These are phyloP conservation scores for Microtus richardsoni DNA, from an alignment of 2,113 vertebrate species.

Conservation along the genomic window DNA sequence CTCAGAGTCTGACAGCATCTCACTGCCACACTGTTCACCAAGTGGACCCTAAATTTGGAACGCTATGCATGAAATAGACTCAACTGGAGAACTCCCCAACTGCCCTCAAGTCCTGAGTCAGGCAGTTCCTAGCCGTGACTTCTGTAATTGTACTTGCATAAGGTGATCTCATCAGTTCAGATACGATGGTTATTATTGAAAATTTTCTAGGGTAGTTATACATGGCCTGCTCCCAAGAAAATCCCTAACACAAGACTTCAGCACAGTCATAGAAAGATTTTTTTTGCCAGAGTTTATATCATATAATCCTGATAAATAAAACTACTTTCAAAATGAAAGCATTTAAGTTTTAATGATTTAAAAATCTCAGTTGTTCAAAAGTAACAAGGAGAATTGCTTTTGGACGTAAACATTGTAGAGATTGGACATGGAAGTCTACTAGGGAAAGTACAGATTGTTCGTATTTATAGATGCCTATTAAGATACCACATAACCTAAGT, in stretches of 20 bases:
- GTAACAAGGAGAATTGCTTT: background rate
- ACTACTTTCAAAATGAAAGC: background rate
- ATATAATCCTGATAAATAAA: constrained; percentile 49
- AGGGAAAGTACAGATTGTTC: background rate
- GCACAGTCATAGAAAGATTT: background rate
- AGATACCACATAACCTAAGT: background rate
- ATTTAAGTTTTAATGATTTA: background rate
- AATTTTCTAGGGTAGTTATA: constrained; percentile 46
- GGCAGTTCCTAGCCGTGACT: background rate
- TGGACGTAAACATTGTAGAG: background rate
- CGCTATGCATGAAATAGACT: background rate
- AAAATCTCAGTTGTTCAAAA: background rate
- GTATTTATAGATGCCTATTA: background rate
- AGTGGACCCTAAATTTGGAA: background rate
- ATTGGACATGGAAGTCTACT: background rate
- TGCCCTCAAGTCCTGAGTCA: background rate
- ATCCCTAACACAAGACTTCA: constrained; percentile 12
- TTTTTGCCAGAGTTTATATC: background rate
- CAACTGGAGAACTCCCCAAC: too few species aligned
- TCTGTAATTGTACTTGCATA: background rate
- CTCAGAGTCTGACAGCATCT: background rate
- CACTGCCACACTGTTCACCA: background rate
- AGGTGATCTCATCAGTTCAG: background rate
- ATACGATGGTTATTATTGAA: background rate
- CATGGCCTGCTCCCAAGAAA: background rate